A percentile compares a stretch with the other conserved stretches of the same genome.
Conservation (phyloP, 2,797 vertebrate genomes). For the Todus mexicanus region DNA sequence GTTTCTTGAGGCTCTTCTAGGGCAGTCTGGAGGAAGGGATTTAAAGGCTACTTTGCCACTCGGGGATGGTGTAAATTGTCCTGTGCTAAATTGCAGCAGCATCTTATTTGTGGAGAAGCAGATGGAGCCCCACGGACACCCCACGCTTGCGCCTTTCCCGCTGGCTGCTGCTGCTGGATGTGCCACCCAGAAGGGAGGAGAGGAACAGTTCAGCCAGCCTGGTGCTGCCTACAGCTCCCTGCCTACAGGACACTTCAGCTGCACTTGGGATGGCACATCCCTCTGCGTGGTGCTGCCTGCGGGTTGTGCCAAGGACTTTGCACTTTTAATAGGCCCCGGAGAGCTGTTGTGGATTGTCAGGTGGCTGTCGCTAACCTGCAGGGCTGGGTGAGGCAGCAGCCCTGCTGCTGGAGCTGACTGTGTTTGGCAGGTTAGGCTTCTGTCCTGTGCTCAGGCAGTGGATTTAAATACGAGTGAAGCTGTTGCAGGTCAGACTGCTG, state of each 20-base stretch:
- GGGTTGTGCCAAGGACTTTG: neutral
- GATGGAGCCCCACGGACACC: neutral
- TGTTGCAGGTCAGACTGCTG: neutral
- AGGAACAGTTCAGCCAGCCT: neutral
- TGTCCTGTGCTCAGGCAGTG: neutral
- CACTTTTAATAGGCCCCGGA: neutral
- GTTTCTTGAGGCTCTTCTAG: neutral
- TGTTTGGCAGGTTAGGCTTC: neutral
- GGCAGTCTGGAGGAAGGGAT: neutral
- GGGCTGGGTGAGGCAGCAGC: neutral
- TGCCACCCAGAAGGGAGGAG: neutral
- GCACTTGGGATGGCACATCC: neutral
- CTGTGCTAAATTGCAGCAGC: neutral
- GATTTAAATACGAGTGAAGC: neutral
- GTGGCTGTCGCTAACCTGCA: neutral
- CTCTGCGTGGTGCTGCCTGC: neutral
- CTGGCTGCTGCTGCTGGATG: neutral
- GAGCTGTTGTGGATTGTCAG: neutral
- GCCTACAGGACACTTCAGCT: neutral
- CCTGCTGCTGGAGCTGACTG: neutral
- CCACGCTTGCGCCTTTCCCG: fast-evolving
- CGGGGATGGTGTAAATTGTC: neutral
- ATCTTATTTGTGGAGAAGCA: neutral
- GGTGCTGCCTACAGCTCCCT: neutral
- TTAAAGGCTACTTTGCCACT: neutral